Conservation (phyloP, 2,113 vertebrate species). For the Anguilla japonica region DNA sequence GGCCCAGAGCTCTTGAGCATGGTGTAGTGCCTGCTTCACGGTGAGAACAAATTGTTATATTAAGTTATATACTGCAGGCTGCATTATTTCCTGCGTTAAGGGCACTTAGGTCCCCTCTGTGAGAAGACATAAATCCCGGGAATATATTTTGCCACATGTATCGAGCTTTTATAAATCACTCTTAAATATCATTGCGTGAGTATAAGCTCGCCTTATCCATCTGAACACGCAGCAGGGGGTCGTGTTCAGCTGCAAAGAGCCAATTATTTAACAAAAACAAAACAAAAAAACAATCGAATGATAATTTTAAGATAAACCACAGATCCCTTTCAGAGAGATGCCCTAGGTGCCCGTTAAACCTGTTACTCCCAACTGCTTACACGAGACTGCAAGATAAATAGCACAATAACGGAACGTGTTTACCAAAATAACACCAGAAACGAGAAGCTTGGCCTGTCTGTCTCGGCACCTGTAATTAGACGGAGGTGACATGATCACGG, state of each 20-base stretch:
- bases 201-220: background rate
- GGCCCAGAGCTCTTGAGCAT: background rate
- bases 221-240: background rate
- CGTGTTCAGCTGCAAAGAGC: too few relatives aligned
- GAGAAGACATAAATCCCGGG: too few relatives aligned
- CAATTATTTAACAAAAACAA: too few relatives aligned
- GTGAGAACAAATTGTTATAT: background rate
- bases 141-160: background rate
- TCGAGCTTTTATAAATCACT: background rate
- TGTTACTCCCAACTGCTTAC: background rate
- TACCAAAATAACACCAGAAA: background rate
- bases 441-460: background rate
- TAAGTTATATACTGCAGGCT: background rate
- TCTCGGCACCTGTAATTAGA: slow-evolving; percentile 9
- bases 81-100: background rate
- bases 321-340: background rate
- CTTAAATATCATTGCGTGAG: background rate
- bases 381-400: background rate
- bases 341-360: background rate
- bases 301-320: background rate
- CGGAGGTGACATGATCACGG: slow-evolving; percentile 25
- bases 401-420: background rate
- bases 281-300: background rate
- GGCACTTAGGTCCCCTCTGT: background rate
- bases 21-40: background rate